Conservation (phyloP, 92 coral and sea anemone species). For the Heliopora coerulea region DNA sequence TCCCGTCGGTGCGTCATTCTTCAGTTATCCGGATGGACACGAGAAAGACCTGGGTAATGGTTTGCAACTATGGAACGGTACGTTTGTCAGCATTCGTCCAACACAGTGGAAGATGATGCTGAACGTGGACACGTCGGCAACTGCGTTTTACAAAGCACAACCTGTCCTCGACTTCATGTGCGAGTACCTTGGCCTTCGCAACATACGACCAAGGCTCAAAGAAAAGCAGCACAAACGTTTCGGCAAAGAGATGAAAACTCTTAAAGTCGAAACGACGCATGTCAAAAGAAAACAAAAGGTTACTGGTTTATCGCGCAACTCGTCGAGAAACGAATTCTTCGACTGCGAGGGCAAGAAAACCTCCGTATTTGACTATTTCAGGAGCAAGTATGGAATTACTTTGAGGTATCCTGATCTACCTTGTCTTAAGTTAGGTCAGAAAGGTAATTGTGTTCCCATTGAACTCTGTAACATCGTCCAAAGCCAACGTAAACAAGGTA, state of each 20-base stretch:
- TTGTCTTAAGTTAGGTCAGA: slow-evolving; percentile 81
- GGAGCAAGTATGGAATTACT: slow-evolving; percentile 5
- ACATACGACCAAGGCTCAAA: not conserved
- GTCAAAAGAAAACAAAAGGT: slow-evolving; percentile 22
- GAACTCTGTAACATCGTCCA: slow-evolving; percentile 87
- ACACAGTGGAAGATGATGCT: slow-evolving; percentile 40
- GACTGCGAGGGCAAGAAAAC: slow-evolving; percentile 13
- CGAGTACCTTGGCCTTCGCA: slow-evolving; percentile 43
- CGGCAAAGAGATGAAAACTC: slow-evolving; percentile 50
- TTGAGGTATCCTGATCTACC: slow-evolving; percentile 84
- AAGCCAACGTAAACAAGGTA: slow-evolving; percentile 87
- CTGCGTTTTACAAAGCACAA: slow-evolving; percentile 69
- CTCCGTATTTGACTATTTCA: slow-evolving; percentile 31
- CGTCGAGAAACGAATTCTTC: slow-evolving; percentile 2
- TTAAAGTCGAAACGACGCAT: slow-evolving; percentile 36
- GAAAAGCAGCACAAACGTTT: too few species aligned
- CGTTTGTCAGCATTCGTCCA: slow-evolving; percentile 29
- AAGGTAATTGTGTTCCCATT: slow-evolving; percentile 78
- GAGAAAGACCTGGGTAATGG: slow-evolving; percentile 37
- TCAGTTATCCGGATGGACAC: slow-evolving; percentile 16
- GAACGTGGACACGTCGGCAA: slow-evolving; percentile 61
- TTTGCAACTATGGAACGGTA: slow-evolving; percentile 40
- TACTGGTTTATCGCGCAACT: slow-evolving; percentile 9
- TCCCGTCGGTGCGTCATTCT: slow-evolving; percentile 34
- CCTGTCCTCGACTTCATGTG: slow-evolving; percentile 59